Evolutionary conservation across 2,797 vertebrate species (phyloP), one percentile per base, ranked within the genome.

Genomic region (Megalops cyprinoides): DNA sequence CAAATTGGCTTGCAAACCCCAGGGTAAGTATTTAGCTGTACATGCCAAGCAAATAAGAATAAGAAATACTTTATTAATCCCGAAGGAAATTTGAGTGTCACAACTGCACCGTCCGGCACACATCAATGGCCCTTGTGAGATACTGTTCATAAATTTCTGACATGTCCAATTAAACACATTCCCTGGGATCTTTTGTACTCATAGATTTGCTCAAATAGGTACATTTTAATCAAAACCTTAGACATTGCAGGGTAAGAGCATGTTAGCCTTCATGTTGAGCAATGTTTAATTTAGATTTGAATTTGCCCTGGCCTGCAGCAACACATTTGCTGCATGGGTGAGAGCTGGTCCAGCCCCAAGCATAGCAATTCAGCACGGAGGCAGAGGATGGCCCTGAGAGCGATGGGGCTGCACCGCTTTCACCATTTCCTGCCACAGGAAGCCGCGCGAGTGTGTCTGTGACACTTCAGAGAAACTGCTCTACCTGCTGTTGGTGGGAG

Each of bases 401-500:
- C 77, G 31, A 44, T 48, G 1, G 23, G 83, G 90, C 90, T 83
- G 90, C 1, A 81, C 15, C 0, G 18, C 6, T 56, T 20, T 1
- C 75, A 20, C 53, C 39, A 6, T 37, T 20, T n/a, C 12, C 55
- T 53, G 15, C 53, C 37, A n/a, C 31, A 14, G n/a, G 20, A 10
- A 23, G 10, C 3, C 8, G 56, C n/a, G 37, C n/a, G 9, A 80
- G 71, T 5, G 1, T 3, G 6, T 53, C 48, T n/a, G n/a, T n/a
- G n/a, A 77, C 53, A 49, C 37, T 51, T 42, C 37, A 2, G 31
- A 31, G n/a, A 67, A 76, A 10, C 34, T 14, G 15, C 4, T 87
- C 86, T 76, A 95, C 94, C 76, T 95, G 39, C 87, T 0, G n/a
- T 95, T 95, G 39, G 94, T 95, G 0, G 94, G 93, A 39, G 93